These are phyloP conservation scores for Rapana venosa DNA, from an alignment of 2,888 invertebrate genomes.

Conservation along the genomic window DNA sequence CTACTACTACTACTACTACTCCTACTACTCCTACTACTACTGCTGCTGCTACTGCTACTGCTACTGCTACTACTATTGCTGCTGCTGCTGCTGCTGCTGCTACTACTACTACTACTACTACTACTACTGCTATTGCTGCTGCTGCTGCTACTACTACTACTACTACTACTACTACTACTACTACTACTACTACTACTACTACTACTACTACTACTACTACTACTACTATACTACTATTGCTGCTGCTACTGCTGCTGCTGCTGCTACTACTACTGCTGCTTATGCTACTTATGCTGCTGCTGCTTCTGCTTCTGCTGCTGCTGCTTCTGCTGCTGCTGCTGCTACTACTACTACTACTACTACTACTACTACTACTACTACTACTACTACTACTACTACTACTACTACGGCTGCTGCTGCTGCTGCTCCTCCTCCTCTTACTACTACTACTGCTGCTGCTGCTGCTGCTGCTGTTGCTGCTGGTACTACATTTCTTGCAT, in stretches of 20 bases:
- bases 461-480: background rate
- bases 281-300: background rate
- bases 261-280: background rate
- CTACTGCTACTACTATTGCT: background rate
- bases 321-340: background rate
- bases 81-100: background rate
- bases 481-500: background rate
- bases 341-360: background rate
- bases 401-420: too few relatives aligned
- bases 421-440: background rate
- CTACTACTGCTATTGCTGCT: background rate
- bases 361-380: background rate
- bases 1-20: background rate
- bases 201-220: background rate
- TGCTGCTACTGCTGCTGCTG: too few relatives aligned
- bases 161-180: background rate
- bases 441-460: background rate
- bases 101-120: background rate
- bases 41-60: background rate
- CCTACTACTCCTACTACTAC: too few relatives aligned
- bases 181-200: background rate
- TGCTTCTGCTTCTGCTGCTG: background rate
- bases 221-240: too few relatives aligned
- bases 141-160: background rate
- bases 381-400: background rate